Evolutionary conservation across 2,113 vertebrate genomes (phyloP), one percentile per base, ranked within the genome.

Genomic region (Telmatochromis bifrenatus): DNA sequence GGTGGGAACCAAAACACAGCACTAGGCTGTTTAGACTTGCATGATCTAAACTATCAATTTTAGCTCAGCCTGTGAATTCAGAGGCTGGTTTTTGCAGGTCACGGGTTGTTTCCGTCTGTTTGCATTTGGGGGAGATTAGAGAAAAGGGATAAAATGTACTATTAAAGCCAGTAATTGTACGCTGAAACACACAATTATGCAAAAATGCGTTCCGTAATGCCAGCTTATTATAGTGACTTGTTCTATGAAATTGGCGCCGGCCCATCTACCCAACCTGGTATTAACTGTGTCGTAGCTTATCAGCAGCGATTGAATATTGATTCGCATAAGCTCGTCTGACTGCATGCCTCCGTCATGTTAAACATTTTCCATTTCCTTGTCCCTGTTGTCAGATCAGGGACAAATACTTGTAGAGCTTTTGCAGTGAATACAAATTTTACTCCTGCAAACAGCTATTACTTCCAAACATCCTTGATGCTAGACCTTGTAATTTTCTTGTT

Each of bases 1-100:
- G 49, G 56, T 89, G 73, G 83, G 73, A 79, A 56, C 87, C 82
- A 82, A 86, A 91, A 89, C 56, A 54, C 68, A 88, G 39, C 79
- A 37, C 4, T 47, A 79, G 54, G 19, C 83, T 81, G 35, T 84
- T 92, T 73, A 79, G 83, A 85, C 55, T 80, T 77, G 79, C 65
- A 73, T 88, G 79, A 90, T 89, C 39, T 23, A 60, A 90, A 93
- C 35, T 19, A 45, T 31, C 68, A 70, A 77, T 89, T 88, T 58
- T 56, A 85, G 39, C 83, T 81, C 49, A 23, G 81, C 55, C 35
- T 89, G n/a, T 35, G 39, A 81, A 90, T 90, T 83, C 53, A 86
- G 73, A 6, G 33, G 33, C 17, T 68, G 73, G 26, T 77, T 13
- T 45, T 58, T 68, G 31, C 14, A 6, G 79, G 49, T 88, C 84